phyloP scores from a whole-genome alignment of 2,797 vertebrate species.

The Epinephelus malabaricus region DNA sequence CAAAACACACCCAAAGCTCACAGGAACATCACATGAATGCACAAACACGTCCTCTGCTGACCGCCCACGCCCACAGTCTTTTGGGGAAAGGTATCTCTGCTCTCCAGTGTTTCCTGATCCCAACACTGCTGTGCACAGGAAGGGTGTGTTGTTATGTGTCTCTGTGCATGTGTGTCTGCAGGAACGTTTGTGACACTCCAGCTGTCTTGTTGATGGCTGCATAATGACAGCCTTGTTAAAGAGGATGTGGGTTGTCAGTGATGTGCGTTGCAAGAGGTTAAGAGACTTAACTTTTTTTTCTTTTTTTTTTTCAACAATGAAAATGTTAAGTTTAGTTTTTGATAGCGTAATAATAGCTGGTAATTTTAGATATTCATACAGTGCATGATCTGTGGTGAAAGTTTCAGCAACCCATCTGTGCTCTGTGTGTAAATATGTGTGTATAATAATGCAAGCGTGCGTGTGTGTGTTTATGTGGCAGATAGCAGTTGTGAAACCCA shows the following conservation, averaged over 20 bases:
- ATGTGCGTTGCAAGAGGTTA: conserved; percentile 47
- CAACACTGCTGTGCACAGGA: conserved; percentile 56
- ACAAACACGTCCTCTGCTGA: conserved; percentile 27
- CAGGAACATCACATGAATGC: conserved; percentile 20
- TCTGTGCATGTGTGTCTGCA: conserved; percentile 10
- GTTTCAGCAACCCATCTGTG: conserved; percentile 17
- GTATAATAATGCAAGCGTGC: background rate
- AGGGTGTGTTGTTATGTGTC: conserved; percentile 57
- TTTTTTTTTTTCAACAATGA: background rate
- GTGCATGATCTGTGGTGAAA: conserved; percentile 1
- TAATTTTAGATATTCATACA: conserved; percentile 1
- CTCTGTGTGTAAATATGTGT: background rate
- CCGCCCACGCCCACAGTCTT: conserved; percentile 50
- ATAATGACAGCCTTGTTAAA: conserved; percentile 65
- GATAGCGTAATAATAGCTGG: background rate
- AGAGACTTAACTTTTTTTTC: conserved; percentile 2
- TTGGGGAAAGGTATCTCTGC: conserved; percentile 49
- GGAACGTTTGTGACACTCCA: conserved; percentile 33
- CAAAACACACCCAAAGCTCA: conserved; percentile 39
- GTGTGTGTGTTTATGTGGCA: conserved; percentile 4
- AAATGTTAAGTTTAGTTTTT: conserved; percentile 18
- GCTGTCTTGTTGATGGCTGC: conserved; percentile 70
- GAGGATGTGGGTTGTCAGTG: conserved; percentile 80
- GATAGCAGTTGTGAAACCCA: conserved; percentile 48
- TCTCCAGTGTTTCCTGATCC: conserved; percentile 71